These are phyloP conservation scores for Cyclura pinguis DNA, from an alignment of 2,797 vertebrate species.

Conservation along the genomic window DNA sequence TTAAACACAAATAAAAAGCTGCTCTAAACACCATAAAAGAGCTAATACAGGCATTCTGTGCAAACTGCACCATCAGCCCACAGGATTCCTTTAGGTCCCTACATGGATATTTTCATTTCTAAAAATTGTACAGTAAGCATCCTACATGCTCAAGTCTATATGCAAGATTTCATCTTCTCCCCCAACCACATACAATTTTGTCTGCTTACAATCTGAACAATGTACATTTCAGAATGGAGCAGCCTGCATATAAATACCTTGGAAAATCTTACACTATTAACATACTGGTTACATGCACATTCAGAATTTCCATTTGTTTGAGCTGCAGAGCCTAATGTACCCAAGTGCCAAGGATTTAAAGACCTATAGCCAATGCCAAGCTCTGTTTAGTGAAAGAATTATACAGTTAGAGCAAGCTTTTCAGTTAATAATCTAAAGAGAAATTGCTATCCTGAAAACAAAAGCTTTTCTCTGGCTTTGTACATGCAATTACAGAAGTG, in stretches of 20 bases:
- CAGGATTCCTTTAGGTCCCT: conserved; percentile 76
- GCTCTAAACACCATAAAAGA: conserved; percentile 35
- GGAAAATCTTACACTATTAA: conserved; percentile 30
- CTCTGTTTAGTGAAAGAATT: conserved; percentile 13
- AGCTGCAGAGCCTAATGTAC: conserved; percentile 11
- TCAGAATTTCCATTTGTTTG: conserved; percentile 37
- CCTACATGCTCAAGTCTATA: conserved; percentile 46
- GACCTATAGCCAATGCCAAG: conserved; percentile 38
- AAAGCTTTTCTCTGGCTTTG: not conserved
- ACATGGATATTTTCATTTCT: conserved; percentile 67
- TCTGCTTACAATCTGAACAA: conserved; percentile 43
- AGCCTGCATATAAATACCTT: conserved; percentile 37
- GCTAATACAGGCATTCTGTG: not conserved
- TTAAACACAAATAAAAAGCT: conserved; percentile 43
- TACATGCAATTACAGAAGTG: not conserved
- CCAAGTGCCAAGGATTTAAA: conserved; percentile 27
- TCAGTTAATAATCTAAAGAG: not conserved
- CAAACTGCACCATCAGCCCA: conserved; percentile 72
- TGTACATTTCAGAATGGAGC: conserved; percentile 40
- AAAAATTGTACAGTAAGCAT: conserved; percentile 63
- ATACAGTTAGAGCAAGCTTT: fast-evolving
- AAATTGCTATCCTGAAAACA: not conserved
- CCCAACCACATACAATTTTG: conserved; percentile 50
- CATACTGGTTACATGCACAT: not conserved
- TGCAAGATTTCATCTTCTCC: conserved; percentile 31